Evolutionary conservation across 1,140 invertebrate genomes (phyloP).

Genomic region (Danaus melanippus): DNA sequence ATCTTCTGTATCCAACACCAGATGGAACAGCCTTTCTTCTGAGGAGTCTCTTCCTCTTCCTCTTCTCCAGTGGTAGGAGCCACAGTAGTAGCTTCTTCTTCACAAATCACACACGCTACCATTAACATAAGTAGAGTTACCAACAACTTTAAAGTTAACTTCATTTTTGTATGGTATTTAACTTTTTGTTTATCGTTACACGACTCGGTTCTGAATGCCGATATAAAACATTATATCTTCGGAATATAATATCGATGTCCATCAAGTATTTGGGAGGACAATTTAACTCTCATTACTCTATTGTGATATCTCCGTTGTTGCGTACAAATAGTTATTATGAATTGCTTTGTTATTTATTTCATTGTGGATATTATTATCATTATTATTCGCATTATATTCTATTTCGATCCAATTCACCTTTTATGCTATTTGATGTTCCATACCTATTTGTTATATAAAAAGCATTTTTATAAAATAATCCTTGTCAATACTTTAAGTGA

Average conservation of each 20-base stretch:
- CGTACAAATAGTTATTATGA: no score
- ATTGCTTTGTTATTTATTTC: no score
- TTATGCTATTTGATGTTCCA: no score
- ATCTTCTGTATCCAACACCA: slow-evolving; percentile 72
- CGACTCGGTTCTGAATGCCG: no score
- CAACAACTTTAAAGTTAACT: slow-evolving; percentile 11
- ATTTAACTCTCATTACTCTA: slow-evolving; percentile 19
- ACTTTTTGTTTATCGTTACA: slow-evolving; percentile 8
- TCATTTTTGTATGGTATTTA: slow-evolving; percentile 21
- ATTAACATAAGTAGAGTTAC: slow-evolving; percentile 29
- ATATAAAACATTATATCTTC: no score
- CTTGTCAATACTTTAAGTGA: no score
- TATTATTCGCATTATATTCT: no score
- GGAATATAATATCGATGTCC: not conserved
- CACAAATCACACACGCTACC: slow-evolving; percentile 30
- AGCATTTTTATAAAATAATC: no score
- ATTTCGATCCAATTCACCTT: no score
- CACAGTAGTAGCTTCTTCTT: slow-evolving; percentile 39
- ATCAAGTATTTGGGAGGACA: slow-evolving; percentile 7
- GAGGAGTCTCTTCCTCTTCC: slow-evolving; percentile 56
- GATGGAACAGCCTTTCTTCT: slow-evolving; percentile 60
- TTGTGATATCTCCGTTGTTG: not conserved
- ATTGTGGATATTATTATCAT: no score
- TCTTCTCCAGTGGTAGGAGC: slow-evolving; percentile 40
- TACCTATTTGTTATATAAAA: no score